Evolutionary conservation across 1,140 invertebrate genomes (phyloP).

Genomic region (Caenorhabditis remanei): DNA sequence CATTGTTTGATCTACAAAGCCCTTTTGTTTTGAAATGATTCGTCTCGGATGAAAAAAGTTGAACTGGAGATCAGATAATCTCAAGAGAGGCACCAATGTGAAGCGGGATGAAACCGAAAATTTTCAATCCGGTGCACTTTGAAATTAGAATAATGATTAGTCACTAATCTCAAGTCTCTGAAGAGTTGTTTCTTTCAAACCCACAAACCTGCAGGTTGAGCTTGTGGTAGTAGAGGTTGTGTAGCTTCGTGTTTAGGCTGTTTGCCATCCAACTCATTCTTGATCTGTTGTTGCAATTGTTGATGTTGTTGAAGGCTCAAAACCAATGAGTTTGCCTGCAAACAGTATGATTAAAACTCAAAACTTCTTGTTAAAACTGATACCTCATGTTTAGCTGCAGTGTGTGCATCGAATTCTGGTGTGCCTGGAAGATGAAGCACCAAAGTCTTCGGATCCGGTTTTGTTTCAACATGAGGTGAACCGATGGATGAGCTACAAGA

Average conservation of each 20-base stretch:
- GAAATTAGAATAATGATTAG: too few relatives aligned
- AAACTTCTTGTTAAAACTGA: too few relatives aligned
- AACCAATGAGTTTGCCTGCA: conserved; percentile 20
- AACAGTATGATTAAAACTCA: not conserved
- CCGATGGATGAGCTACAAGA: not conserved
- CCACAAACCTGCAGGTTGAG: conserved; percentile 5
- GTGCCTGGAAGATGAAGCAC: not conserved
- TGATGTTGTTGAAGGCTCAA: conserved; percentile 19
- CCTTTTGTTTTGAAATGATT: too few relatives aligned
- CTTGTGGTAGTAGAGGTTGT: not conserved
- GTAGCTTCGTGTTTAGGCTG: not conserved
- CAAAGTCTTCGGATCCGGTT: not conserved
- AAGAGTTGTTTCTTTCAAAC: not conserved
- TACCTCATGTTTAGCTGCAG: conserved; percentile 30
- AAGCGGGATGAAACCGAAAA: too few relatives aligned
- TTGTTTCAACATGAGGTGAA: not conserved
- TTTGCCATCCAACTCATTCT: not conserved
- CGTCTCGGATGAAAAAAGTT: too few relatives aligned
- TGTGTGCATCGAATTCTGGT: conserved; percentile 18
- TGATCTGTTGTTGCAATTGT: not conserved
- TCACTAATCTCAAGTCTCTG: too few relatives aligned
- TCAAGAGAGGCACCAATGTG: too few relatives aligned
- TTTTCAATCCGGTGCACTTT: too few relatives aligned
- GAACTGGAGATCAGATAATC: too few relatives aligned
- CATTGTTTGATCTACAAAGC: too few relatives aligned